Conservation (phyloP, 2,888 invertebrate genomes). For the Drosophila parthenogenetica region DNA sequence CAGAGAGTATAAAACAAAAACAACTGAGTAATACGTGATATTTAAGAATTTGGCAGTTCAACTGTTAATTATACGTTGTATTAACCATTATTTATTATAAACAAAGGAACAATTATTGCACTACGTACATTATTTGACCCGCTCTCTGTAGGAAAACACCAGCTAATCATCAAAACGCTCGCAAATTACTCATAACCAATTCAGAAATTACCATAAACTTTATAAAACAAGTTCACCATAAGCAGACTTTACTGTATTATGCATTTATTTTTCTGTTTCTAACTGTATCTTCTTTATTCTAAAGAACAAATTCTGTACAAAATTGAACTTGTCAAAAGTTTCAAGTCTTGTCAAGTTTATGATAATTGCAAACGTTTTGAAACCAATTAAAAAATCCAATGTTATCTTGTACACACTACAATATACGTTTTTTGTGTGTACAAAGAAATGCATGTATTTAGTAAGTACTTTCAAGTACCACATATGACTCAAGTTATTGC, state of each 20-base stretch:
- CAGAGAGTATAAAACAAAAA: slow-evolving; percentile 2
- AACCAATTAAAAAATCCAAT: slow-evolving; percentile 5
- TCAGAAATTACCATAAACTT: background rate
- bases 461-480: slow-evolving; percentile 1
- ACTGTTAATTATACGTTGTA: slow-evolving; percentile 23
- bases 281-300: background rate
- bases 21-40: slow-evolving; percentile 25
- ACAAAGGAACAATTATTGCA: slow-evolving; percentile 29
- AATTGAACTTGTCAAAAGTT: slow-evolving; percentile 25
- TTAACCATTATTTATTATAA: slow-evolving; percentile 31
- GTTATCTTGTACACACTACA: background rate
- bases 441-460: background rate
- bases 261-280: background rate
- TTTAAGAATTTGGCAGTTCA: slow-evolving; percentile 37
- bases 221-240: background rate
- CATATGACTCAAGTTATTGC: slow-evolving; percentile 16
- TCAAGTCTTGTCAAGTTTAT: slow-evolving; percentile 13
- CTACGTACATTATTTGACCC: slow-evolving; percentile 19
- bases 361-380: slow-evolving; percentile 24
- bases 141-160: slow-evolving; percentile 2
- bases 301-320: slow-evolving; percentile 6
- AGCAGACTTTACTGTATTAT: background rate
- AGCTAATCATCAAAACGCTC: background rate
- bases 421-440: too few species aligned
- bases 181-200: slow-evolving; percentile 14